phyloP scores from a whole-genome alignment of 2,888 invertebrate genomes.

The Abrostola triplasia region DNA sequence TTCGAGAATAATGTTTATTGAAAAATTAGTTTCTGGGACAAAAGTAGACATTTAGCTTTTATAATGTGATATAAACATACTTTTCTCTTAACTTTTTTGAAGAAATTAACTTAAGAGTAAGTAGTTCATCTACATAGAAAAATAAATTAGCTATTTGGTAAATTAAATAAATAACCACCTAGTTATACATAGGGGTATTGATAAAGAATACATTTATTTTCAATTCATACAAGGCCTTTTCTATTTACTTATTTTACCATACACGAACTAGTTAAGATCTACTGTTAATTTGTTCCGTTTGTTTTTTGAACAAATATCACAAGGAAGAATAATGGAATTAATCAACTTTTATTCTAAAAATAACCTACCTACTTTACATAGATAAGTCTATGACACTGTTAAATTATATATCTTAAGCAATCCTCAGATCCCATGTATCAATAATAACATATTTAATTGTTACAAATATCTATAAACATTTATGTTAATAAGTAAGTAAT shows the following conservation, averaged over 20 bases:
- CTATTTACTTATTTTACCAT: slow-evolving; percentile 14
- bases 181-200: slow-evolving; percentile 18
- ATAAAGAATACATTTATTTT: slow-evolving; percentile 41
- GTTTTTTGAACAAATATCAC: slow-evolving; percentile 58
- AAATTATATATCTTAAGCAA: slow-evolving; percentile 45
- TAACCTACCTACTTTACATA: slow-evolving; percentile 47
- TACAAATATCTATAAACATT: slow-evolving; percentile 40
- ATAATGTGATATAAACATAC: slow-evolving; percentile 69
- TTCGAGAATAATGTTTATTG: slow-evolving; percentile 49
- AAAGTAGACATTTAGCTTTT: slow-evolving; percentile 37
- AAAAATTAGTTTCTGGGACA: slow-evolving; percentile 39
- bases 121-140: slow-evolving; percentile 69
- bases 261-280: slow-evolving; percentile 27
- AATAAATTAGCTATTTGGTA: slow-evolving; percentile 56
- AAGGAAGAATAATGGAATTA: slow-evolving; percentile 38
- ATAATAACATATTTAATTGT: slow-evolving; percentile 30
- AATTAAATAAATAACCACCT: slow-evolving; percentile 52
- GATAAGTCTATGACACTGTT: slow-evolving; percentile 58
- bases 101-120: slow-evolving; percentile 78
- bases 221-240: slow-evolving; percentile 18
- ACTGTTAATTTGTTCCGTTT: slow-evolving; percentile 62
- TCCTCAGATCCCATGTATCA: slow-evolving; percentile 50
- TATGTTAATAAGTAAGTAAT: slow-evolving; percentile 40
- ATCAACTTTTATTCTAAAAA: slow-evolving; percentile 31
- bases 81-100: slow-evolving; percentile 79